Evolutionary conservation across 2,888 invertebrate species (phyloP).

Genomic region (Epinotia brunnichana): DNA sequence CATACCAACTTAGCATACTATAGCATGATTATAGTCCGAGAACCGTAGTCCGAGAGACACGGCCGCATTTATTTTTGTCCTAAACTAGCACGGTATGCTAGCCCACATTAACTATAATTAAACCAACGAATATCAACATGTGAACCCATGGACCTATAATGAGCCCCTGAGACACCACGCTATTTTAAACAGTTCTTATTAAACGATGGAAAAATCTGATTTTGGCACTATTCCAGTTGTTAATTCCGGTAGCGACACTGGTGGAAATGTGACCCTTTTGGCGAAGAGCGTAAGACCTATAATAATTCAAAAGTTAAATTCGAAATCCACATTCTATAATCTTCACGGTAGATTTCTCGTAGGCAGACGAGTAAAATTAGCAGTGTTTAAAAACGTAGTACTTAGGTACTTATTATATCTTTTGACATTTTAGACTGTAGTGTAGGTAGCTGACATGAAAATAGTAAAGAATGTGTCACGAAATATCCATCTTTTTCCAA

Average conservation of each 20-base stretch:
- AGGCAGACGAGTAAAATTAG: conserved; percentile 30
- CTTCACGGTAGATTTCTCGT: conserved; percentile 17
- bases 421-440: conserved; percentile 3
- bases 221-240: conserved; percentile 35
- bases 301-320: background rate
- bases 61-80: background rate
- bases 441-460: background rate
- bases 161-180: conserved; percentile 15
- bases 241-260: conserved; percentile 21
- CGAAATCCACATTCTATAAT: conserved; percentile 12
- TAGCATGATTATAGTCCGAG: too few relatives aligned
- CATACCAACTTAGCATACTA: too few relatives aligned
- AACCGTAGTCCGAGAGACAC: background rate
- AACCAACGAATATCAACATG: conserved; percentile 21
- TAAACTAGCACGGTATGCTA: background rate
- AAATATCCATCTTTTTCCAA: too few relatives aligned
- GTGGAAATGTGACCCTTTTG: conserved; percentile 20
- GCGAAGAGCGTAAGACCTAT: conserved; percentile 13
- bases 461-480: background rate
- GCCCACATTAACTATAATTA: conserved; percentile 1
- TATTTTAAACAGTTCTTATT: conserved; percentile 35
- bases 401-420: conserved; percentile 3
- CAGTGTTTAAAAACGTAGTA: background rate
- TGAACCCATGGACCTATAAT: conserved; percentile 26
- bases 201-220: conserved; percentile 35